Conservation (phyloP, 2,113 vertebrate species). For the Lophura nycthemera region DNA sequence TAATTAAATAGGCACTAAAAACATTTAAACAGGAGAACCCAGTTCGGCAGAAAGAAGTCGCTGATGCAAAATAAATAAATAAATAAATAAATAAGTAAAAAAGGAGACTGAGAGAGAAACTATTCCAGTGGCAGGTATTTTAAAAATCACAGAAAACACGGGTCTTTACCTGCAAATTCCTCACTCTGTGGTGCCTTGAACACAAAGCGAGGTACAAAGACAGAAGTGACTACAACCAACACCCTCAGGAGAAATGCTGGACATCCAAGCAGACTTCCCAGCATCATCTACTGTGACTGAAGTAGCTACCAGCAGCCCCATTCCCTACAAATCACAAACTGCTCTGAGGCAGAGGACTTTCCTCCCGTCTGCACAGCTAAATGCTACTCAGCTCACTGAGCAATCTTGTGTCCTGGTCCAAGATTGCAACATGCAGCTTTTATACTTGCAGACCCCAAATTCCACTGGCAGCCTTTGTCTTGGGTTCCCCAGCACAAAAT, state of each 20-base stretch:
- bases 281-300: background rate
- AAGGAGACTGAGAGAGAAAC: background rate
- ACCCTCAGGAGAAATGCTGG: background rate
- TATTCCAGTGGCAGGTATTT: background rate
- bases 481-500: background rate
- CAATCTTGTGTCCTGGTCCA: background rate
- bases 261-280: background rate
- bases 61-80: background rate
- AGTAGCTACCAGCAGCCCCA: background rate
- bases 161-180: background rate
- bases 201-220: background rate
- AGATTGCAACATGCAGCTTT: slow-evolving; percentile 19
- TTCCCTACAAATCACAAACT: background rate
- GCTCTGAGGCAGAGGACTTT: background rate
- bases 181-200: background rate
- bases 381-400: background rate
- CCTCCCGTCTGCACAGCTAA: background rate
- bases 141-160: background rate
- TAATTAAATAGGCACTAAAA: slow-evolving; percentile 79
- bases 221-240: background rate
- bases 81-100: slow-evolving; percentile 40
- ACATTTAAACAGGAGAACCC: slow-evolving; percentile 58
- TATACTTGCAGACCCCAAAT: background rate
- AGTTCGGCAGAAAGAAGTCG: slow-evolving; percentile 59
- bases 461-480: background rate